Percentiles rank a stretch among this genome's conserved stretches.
These are phyloP conservation scores for Neoitamus cyanurus DNA, from an alignment of 2,888 invertebrate species.

Conservation along the genomic window DNA sequence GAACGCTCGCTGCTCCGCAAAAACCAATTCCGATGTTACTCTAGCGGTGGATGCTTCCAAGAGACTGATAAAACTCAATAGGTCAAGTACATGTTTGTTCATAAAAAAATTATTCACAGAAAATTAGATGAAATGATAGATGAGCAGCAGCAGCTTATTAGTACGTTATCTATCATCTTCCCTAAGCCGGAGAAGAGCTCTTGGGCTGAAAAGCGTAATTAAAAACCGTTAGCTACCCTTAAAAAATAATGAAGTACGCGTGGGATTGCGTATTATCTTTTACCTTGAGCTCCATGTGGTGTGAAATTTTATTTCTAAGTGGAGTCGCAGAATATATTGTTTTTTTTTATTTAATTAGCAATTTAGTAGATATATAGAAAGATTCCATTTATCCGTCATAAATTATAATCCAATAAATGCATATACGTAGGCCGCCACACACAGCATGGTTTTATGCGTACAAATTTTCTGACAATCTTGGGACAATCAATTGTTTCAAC, in stretches of 20 bases:
- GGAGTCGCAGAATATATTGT: no score
- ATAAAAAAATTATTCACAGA: neutral
- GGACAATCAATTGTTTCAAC: no score
- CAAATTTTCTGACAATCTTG: no score
- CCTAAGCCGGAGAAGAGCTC: neutral
- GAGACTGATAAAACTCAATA: neutral
- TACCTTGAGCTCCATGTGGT: neutral
- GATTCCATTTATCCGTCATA: no score
- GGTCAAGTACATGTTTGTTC: conserved; percentile 1
- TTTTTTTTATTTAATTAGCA: no score
- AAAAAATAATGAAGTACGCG: neutral
- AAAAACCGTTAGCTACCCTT: neutral
- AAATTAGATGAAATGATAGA: conserved; percentile 1
- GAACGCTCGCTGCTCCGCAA: neutral
- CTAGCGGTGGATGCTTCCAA: neutral
- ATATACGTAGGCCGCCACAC: no score
- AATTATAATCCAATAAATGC: no score
- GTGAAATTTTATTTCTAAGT: neutral
- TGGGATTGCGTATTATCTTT: neutral
- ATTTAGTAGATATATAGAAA: no score
- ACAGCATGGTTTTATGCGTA: no score
- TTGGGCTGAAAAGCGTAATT: neutral
- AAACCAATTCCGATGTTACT: neutral
- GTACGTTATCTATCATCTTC: neutral
- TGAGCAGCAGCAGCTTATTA: neutral